Conservation (phyloP, 1,140 invertebrate genomes). For the Sitophilus oryzae region DNA sequence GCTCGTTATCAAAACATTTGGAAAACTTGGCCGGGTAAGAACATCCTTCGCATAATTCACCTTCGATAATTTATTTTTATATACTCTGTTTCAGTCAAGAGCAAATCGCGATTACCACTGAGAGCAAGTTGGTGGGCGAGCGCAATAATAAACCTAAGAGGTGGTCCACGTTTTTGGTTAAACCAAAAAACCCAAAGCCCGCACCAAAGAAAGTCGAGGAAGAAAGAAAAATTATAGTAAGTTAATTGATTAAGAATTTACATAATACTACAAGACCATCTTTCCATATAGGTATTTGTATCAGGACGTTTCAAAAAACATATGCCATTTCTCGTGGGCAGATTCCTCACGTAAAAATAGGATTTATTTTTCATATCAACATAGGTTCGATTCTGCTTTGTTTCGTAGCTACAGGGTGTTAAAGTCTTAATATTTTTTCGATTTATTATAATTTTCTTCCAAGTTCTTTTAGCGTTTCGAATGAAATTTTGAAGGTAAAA, state of each 20-base stretch:
- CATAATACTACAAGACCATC: too few relatives aligned
- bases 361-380: too few relatives aligned
- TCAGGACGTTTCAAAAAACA: too few relatives aligned
- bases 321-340: too few relatives aligned
- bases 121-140: conserved; percentile 42
- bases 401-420: too few relatives aligned
- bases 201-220: conserved; percentile 44
- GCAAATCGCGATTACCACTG: background rate
- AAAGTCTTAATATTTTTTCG: too few relatives aligned
- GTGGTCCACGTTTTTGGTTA: conserved; percentile 66
- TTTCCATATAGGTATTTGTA: too few relatives aligned
- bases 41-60: background rate
- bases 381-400: too few relatives aligned
- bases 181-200: conserved; percentile 58
- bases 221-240: conserved; percentile 19
- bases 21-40: conserved; percentile 21
- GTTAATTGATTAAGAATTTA: conserved; percentile 5
- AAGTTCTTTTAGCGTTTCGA: too few relatives aligned
- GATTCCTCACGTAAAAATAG: too few relatives aligned
- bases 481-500: too few relatives aligned
- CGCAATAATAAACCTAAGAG: conserved; percentile 48
- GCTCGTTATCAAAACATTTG: conserved; percentile 8
- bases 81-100: conserved; percentile 7
- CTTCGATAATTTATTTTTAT: background rate
- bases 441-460: too few relatives aligned